Percentiles rank a stretch among this genome's conserved stretches.
These are phyloP conservation scores for Drosophila vallismaia DNA, from an alignment of 2,888 invertebrate genomes.

Conservation along the genomic window DNA sequence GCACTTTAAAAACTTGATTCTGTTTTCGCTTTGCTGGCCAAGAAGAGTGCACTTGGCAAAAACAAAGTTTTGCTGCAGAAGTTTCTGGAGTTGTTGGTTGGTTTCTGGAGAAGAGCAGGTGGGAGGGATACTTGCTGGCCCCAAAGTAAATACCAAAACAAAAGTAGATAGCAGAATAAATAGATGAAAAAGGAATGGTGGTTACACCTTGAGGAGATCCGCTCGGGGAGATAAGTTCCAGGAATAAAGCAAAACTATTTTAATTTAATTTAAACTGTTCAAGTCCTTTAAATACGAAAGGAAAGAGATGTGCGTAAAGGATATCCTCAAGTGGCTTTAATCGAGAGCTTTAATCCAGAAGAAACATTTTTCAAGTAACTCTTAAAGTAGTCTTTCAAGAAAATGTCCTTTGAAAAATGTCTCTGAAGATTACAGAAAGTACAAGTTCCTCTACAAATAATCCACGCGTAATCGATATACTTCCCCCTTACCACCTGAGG, in stretches of 20 bases:
- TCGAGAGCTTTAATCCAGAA: too few relatives aligned
- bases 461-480: not conserved
- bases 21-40: constrained; percentile 43
- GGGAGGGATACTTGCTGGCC: not conserved
- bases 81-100: constrained; percentile 24
- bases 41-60: constrained; percentile 55
- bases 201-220: constrained; percentile 2
- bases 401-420: not conserved
- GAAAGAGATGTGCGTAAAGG: not conserved
- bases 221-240: not conserved
- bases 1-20: constrained; percentile 21
- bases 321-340: not conserved
- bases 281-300: not conserved
- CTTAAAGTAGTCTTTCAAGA: not conserved
- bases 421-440: not conserved
- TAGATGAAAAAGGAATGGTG: not conserved
- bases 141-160: not conserved
- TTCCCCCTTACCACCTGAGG: not conserved
- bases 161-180: not conserved
- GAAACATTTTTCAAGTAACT: too few relatives aligned
- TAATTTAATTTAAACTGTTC: constrained; percentile 2
- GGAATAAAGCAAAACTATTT: not conserved
- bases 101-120: not conserved
- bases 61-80: constrained; percentile 57
- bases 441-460: not conserved